Percentiles rank a stretch among this genome's conserved stretches.
These are phyloP conservation scores for Bombus cullumanus DNA, from an alignment of 1,140 invertebrate genomes.

Conservation along the genomic window DNA sequence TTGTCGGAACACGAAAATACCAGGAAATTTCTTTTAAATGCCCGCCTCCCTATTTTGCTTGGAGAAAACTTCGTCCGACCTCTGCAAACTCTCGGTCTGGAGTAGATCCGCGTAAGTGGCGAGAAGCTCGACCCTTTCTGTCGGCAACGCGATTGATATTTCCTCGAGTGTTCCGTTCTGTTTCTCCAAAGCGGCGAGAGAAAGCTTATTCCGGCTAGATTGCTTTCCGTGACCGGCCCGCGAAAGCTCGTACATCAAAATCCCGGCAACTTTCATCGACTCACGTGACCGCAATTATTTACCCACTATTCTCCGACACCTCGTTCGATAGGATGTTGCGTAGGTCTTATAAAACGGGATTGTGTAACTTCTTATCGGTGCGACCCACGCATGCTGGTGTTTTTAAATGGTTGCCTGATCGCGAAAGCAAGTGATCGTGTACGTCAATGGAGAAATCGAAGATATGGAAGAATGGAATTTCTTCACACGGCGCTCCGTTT, in stretches of 20 bases:
- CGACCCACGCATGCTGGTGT: too few relatives aligned
- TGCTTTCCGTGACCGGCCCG: slow-evolving; percentile 25
- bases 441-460: too few relatives aligned
- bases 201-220: slow-evolving; percentile 24
- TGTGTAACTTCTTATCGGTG: too few relatives aligned
- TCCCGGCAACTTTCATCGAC: slow-evolving; percentile 5
- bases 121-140: neutral
- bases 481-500: too few relatives aligned
- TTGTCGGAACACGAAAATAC: neutral
- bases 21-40: neutral
- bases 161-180: slow-evolving; percentile 22
- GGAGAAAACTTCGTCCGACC: neutral
- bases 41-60: neutral
- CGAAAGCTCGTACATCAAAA: slow-evolving; percentile 20
- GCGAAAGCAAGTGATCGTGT: too few relatives aligned
- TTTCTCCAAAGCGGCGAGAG: neutral
- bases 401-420: too few relatives aligned
- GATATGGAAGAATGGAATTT: too few relatives aligned
- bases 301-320: neutral
- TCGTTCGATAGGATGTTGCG: neutral
- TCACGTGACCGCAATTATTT: slow-evolving; percentile 35
- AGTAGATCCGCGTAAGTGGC: slow-evolving; percentile 17
- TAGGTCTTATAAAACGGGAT: too few relatives aligned
- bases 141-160: slow-evolving; percentile 26
- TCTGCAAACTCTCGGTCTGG: neutral